These are phyloP conservation scores for Spermophilus dauricus DNA, from an alignment of 2,113 vertebrate genomes.

Conservation along the genomic window DNA sequence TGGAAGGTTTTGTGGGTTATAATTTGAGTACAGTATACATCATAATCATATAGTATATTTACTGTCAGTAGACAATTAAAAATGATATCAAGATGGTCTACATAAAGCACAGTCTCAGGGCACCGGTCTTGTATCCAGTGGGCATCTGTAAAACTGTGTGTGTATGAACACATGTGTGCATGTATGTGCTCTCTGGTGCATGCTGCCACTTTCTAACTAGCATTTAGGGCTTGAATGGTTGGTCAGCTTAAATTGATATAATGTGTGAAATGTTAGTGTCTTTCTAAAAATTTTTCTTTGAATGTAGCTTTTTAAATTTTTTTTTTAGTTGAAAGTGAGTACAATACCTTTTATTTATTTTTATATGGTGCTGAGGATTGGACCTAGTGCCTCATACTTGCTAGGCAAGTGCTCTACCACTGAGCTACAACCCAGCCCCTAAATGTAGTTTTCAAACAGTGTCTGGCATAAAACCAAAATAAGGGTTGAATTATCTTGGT, in stretches of 20 bases:
- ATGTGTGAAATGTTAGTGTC: neutral
- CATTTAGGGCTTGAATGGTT: neutral
- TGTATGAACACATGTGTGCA: neutral
- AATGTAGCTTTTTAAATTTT: neutral
- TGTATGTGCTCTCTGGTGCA: neutral
- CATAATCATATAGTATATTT: neutral
- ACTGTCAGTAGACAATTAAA: neutral
- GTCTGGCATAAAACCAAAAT: constrained; percentile 2
- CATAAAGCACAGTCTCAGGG: neutral
- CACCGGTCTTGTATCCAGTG: neutral
- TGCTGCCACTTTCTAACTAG: neutral
- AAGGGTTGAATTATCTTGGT: neutral
- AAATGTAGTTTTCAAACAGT: neutral
- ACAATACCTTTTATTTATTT: too few species aligned
- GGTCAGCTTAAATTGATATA: constrained; percentile 24
- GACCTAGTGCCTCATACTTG: too few species aligned
- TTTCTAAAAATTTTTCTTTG: neutral
- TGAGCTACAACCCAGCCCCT: too few species aligned
- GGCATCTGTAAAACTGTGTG: neutral
- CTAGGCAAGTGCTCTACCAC: too few species aligned
- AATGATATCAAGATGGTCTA: neutral
- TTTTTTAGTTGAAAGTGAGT: too few species aligned
- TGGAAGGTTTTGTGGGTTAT: neutral
- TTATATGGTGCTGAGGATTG: too few species aligned
- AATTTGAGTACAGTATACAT: neutral